Base-by-base conservation (phyloP, 2,113 vertebrate genomes). In the Theristicus caerulescens region DNA sequence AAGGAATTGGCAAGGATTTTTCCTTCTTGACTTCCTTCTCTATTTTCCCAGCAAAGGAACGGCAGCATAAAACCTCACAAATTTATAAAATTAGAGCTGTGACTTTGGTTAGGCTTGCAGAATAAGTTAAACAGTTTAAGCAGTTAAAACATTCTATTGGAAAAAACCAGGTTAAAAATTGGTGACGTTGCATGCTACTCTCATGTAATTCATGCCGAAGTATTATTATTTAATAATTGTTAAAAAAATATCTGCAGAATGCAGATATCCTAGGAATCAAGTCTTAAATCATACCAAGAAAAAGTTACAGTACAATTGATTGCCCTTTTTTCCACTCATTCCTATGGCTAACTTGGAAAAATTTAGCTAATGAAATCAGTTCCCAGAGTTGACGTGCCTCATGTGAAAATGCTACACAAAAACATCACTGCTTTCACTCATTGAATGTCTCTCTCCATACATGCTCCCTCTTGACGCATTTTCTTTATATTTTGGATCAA, bases 301-400 rank as follows among this genome's bases (percentile, higher is more conserved):
- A 51, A 90, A 40, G 13, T 34, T 54, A 29, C 15, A 70, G 7
- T 27, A 24, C 9, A 47, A 66, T 1, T 13, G 8, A 65, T 13
- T 52, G 17, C 2, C 8, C 2, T 62, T 91, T 89, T 73, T 17
- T 0, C 11, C 47, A 40, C 13, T 73, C 15, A 49, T 36, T 86
- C 40, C 16, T 57, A 12, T 4, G 9, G 10, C 10, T 83, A 36
- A 59, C 40, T 40, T 54, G 27, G 38, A 74, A 81, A 86, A 66
- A 40, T 7, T 2, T 27, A 36, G 22, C 16, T 44, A 11, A 25
- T 20, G 9, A 57, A 66, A 70, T 13, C 24, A 40, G 29, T 3
- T 49, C 40, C 36, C 46, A 32, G 19, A 65, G 31, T 1, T 49
- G 5, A 38, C 2, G 0, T 0, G 1, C 19, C 16, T 62, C 13